Evolutionary conservation across 2,888 invertebrate genomes (phyloP).

Genomic region (Drosophila bunnanda): DNA sequence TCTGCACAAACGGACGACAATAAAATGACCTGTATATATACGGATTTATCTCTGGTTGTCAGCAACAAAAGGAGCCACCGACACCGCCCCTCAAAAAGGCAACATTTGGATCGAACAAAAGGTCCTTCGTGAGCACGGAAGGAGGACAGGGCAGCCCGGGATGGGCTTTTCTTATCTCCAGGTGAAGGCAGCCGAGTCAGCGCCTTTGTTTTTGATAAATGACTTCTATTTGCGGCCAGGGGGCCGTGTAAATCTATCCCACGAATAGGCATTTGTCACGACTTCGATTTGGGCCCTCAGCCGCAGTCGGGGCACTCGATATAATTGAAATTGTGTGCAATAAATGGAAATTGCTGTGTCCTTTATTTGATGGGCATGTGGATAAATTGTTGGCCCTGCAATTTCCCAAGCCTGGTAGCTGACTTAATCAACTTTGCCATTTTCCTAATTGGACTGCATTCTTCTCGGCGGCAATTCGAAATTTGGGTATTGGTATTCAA

Average conservation of each 20-base stretch:
- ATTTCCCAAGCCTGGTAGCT: constrained; percentile 21
- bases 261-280: constrained; percentile 69
- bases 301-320: constrained; percentile 42
- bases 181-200: constrained; percentile 54
- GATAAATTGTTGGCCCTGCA: constrained; percentile 20
- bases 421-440: constrained; percentile 40
- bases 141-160: background rate
- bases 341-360: constrained; percentile 50
- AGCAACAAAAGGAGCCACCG: constrained; percentile 54
- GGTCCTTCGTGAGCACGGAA: constrained; percentile 13
- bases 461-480: constrained; percentile 20
- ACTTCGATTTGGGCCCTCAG: constrained; percentile 43
- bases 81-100: constrained; percentile 51
- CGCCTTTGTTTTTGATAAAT: constrained; percentile 74
- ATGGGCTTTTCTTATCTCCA: constrained; percentile 59
- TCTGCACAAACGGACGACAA: constrained; percentile 51
- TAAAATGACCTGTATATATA: constrained; percentile 69
- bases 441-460: constrained; percentile 49
- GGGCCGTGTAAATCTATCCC: constrained; percentile 68
- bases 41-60: constrained; percentile 58
- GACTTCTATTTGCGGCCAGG: constrained; percentile 51
- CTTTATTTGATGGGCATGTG: constrained; percentile 39
- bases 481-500: constrained; percentile 7
- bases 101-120: constrained; percentile 61
- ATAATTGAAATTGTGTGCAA: constrained; percentile 57